Evolutionary conservation across 1,140 invertebrate genomes (phyloP).

Genomic region (Brachionus sp.): DNA sequence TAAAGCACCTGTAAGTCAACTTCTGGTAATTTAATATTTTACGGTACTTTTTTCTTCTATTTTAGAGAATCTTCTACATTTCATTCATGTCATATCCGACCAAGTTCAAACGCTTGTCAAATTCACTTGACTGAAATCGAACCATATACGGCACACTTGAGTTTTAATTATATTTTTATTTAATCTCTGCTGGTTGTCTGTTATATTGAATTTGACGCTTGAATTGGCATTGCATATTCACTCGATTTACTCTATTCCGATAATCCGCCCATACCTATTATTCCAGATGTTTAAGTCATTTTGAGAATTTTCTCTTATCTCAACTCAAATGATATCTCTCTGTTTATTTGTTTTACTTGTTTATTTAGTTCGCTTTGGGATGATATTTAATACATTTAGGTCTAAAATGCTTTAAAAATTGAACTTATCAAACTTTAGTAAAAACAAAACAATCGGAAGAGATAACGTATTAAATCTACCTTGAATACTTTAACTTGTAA

Average conservation of each 20-base stretch:
- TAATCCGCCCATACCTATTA: neutral
- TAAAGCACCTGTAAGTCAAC: neutral
- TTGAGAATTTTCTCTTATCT: neutral
- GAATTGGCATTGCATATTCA: neutral
- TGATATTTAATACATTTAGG: conserved; percentile 16
- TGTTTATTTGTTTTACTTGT: neutral
- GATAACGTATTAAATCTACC: conserved; percentile 22
- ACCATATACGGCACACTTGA: neutral
- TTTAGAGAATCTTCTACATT: neutral
- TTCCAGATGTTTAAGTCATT: conserved; percentile 14
- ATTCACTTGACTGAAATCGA: neutral
- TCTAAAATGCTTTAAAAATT: neutral
- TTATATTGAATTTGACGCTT: neutral
- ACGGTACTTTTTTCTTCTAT: neutral
- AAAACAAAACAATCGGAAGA: neutral
- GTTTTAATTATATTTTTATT: neutral
- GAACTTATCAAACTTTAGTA: neutral
- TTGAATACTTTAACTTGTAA: neutral
- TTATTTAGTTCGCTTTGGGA: neutral
- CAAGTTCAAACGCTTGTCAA: conserved; percentile 39
- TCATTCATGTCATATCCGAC: neutral
- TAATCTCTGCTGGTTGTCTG: neutral
- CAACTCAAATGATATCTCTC: conserved; percentile 7
- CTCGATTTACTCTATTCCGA: neutral
- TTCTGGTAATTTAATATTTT: neutral